phyloP scores from a whole-genome alignment of 2,888 invertebrate species.

The Muscina levida region DNA sequence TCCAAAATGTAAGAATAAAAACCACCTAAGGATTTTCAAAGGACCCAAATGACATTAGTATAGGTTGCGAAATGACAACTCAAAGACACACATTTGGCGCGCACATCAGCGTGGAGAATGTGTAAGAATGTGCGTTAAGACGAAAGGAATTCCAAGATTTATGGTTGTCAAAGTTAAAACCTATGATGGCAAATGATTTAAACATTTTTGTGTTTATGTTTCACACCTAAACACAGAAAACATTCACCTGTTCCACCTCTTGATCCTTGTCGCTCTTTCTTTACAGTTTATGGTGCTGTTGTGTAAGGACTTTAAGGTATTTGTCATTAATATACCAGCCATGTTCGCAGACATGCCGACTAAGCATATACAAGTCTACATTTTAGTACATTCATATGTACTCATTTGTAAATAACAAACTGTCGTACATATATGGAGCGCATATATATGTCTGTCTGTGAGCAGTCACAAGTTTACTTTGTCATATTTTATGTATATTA shows the following conservation, averaged over 20 bases:
- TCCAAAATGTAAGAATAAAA: not conserved
- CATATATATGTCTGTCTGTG: too few relatives aligned
- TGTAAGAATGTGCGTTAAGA: slow-evolving; percentile 3
- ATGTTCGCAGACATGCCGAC: slow-evolving; percentile 5
- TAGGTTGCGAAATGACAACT: not conserved
- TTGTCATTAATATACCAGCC: slow-evolving; percentile 53
- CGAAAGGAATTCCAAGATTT: slow-evolving; percentile 45
- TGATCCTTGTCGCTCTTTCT: not conserved
- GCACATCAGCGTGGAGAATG: not conserved
- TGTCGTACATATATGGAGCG: not conserved
- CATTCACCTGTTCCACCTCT: not conserved
- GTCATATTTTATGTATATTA: slow-evolving; percentile 28
- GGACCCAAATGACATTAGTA: not conserved
- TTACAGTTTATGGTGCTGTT: not conserved
- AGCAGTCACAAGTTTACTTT: not conserved
- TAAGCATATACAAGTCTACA: not conserved
- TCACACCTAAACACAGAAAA: not conserved
- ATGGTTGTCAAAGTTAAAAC: slow-evolving; percentile 57
- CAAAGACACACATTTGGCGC: too few relatives aligned
- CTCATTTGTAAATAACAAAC: not conserved
- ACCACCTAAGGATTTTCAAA: slow-evolving; percentile 6
- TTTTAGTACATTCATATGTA: not conserved
- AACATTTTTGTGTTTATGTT: slow-evolving; percentile 40
- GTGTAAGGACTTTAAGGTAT: slow-evolving; percentile 45
- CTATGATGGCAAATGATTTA: slow-evolving; percentile 53